Conservation (phyloP, 1,140 invertebrate genomes). For the Drosophila setifemur region DNA sequence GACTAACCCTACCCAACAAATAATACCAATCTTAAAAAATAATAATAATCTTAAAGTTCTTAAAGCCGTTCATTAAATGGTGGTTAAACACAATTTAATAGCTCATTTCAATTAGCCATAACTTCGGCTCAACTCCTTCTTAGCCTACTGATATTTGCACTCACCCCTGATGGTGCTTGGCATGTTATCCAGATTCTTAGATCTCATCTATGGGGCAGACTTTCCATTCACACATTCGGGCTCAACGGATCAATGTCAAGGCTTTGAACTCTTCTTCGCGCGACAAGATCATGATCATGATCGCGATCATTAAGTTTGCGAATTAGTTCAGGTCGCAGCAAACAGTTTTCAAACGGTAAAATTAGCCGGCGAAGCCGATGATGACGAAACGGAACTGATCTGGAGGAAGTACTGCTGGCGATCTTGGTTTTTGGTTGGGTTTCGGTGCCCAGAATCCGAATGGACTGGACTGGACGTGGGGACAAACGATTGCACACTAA, state of each 20-base stretch:
- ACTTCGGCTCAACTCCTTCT: too few species aligned
- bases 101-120: too few species aligned
- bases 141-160: neutral
- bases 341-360: constrained; percentile 68
- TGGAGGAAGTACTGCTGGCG: constrained; percentile 29
- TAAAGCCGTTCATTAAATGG: too few species aligned
- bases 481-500: constrained; percentile 79
- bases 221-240: constrained; percentile 2
- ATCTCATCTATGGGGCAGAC: constrained; percentile 47
- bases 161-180: constrained; percentile 79
- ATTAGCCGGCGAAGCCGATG: constrained; percentile 25
- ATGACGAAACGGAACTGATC: constrained; percentile 10
- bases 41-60: too few species aligned
- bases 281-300: constrained; percentile 25
- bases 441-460: constrained; percentile 28
- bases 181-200: constrained; percentile 66
- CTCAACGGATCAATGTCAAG: constrained; percentile 22
- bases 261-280: constrained; percentile 19
- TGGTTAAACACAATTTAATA: too few species aligned
- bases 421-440: too few species aligned
- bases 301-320: constrained; percentile 1
- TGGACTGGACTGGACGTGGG: constrained; percentile 72
- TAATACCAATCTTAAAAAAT: too few species aligned
- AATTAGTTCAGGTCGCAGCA: constrained; percentile 33
- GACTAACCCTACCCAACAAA: too few species aligned